phyloP scores from a whole-genome alignment of 2,797 vertebrate species.

The Paratrypauchen microcephalus region DNA sequence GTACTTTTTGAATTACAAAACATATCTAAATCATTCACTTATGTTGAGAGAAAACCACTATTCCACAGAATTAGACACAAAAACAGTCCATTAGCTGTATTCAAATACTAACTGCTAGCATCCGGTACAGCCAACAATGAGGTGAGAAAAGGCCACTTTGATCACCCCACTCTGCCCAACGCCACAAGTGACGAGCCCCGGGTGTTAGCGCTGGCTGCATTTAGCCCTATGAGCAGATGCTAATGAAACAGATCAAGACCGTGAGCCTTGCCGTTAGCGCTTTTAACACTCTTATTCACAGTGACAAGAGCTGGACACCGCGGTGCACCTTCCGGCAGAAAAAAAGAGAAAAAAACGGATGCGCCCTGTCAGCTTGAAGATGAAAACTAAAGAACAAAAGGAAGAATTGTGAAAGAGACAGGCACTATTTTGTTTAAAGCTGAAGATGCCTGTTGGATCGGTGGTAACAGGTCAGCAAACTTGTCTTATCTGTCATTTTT shows the following conservation, averaged over 20 bases:
- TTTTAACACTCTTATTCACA: slow-evolving; percentile 41
- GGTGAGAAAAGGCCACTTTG: slow-evolving; percentile 46
- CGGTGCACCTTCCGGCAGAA: slow-evolving; percentile 35
- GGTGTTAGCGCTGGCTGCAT: slow-evolving; percentile 49
- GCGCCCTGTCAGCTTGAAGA: slow-evolving; percentile 19
- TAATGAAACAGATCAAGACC: slow-evolving; percentile 66
- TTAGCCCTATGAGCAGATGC: slow-evolving; percentile 56
- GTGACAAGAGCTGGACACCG: slow-evolving; percentile 34
- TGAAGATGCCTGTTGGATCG: background rate
- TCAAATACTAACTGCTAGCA: background rate
- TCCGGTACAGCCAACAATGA: slow-evolving; percentile 14
- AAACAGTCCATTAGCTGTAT: background rate
- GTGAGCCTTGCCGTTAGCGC: slow-evolving; percentile 50
- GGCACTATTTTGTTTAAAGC: background rate
- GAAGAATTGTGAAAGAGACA: background rate
- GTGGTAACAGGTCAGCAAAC: slow-evolving; percentile 7
- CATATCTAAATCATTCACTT: background rate
- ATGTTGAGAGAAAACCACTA: background rate
- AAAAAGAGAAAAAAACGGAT: slow-evolving; percentile 32
- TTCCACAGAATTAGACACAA: background rate
- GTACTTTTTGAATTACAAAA: too few relatives aligned
- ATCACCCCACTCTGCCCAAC: slow-evolving; percentile 47
- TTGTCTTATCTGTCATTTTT: slow-evolving; percentile 16
- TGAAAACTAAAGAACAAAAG: background rate
- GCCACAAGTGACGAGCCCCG: slow-evolving; percentile 42